phyloP scores from a whole-genome alignment of 2,797 vertebrate genomes.

The Notolepis coatsorum region DNA sequence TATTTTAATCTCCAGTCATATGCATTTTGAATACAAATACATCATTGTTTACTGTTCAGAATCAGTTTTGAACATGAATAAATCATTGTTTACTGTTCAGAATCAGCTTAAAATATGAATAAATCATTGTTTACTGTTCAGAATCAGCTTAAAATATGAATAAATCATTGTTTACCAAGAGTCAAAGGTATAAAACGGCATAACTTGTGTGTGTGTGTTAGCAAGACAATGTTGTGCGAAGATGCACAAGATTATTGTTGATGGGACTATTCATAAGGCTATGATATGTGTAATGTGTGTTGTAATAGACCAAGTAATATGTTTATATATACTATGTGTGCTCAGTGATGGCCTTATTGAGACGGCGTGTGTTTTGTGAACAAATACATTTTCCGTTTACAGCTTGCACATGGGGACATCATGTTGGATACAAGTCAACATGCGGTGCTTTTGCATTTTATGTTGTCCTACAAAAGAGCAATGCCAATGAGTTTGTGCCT shows the following conservation, averaged over 20 bases:
- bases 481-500: neutral
- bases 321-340: neutral
- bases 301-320: neutral
- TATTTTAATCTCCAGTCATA: slow-evolving; percentile 6
- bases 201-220: neutral
- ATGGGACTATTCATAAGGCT: neutral
- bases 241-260: neutral
- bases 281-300: neutral
- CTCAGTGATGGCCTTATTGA: slow-evolving; percentile 29
- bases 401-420: neutral
- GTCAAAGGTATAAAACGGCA: neutral
- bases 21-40: slow-evolving; percentile 2
- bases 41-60: neutral
- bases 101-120: neutral
- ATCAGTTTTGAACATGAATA: neutral
- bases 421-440: neutral
- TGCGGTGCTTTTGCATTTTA: neutral
- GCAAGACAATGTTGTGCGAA: neutral
- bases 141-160: neutral
- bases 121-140: neutral
- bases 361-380: neutral
- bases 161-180: neutral
- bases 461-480: neutral
- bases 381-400: neutral
- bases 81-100: neutral